Evolutionary conservation across 2,888 invertebrate genomes (phyloP), one percentile per base, ranked within the genome.

Genomic region (Leptodirus hochenwartii): DNA sequence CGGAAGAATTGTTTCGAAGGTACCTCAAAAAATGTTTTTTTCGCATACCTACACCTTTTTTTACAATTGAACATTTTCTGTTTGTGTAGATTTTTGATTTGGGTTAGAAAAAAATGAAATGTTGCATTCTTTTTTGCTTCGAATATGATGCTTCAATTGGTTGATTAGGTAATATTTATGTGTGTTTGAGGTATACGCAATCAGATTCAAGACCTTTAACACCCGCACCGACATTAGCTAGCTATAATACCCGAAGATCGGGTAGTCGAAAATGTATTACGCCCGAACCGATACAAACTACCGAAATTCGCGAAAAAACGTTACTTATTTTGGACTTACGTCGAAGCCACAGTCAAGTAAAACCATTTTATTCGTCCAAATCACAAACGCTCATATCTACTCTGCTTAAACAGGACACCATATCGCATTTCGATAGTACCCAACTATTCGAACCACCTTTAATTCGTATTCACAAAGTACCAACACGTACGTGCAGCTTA

Each of bases 151-250:
- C 20, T 9, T 20, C 20, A n/a, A 9, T 20, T 9, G n/a, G n/a
- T n/a, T n/a, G n/a, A n/a, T n/a, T n/a, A n/a, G n/a, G n/a, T n/a
- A n/a, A n/a, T n/a, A n/a, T n/a, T n/a, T n/a, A n/a, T n/a, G n/a
- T n/a, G n/a, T n/a, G 27, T 39, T 39, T 14, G 36, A 73, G 77
- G 37, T 84, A 82, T 45, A 77, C 82, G 0, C 81, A 82, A 42
- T 84, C 81, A 0, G 84, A 84, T 49, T 85, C 84, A 0, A 61
- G 84, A 14, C 81, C 84, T 0, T 53, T 75, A 37, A 81, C 82
- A 1, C 84, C 84, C 1, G 73, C 80, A 0, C 80, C 80, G 1
- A 79, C 78, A 1, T 60, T 77, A 4, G 72, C 71, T 5, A 79
- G 79, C 46, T 72, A 70, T 40, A 61, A 78, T 50, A 69, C 80